Base-by-base conservation (phyloP, 2,797 vertebrate species). In the Mus caroli region DNA sequence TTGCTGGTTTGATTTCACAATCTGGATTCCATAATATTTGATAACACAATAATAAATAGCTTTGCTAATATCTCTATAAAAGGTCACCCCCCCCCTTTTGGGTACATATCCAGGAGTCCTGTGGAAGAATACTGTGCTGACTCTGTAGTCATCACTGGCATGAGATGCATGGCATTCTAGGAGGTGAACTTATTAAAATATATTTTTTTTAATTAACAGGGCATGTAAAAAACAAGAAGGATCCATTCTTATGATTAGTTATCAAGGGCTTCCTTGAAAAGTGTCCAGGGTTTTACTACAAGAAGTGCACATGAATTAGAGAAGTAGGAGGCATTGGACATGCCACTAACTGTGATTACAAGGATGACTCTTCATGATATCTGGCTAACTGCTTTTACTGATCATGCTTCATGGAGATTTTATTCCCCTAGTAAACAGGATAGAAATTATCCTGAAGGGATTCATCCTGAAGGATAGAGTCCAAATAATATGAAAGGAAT, bases 311-410 rank as follows among this genome's bases (percentile, higher is more conserved):
- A 3, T 62, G 76, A 46, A 0, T 6, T 3, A 2, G 13, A 3
- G 13, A 77, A 52, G 62, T 20, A 34, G 31, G 28, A 6, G 2
- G 3, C 17, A 8, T 1, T 26, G n/a, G 67, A 71, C 1, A 22
- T 6, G 34, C 0, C 3, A 11, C 20, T 67, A 40, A 52, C 9
- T 64, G 58, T 56, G 26, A 83, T 87, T 78, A 28, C 64, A n/a
- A 26, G 28, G 50, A 34, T 89, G 52, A 7, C 56, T 88, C 83
- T 88, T 87, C 54, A 40, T 97, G 97, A 97, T 96, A 95, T 96
- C 6, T 79, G 34, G 90, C 50, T 94, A 88, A 90, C 95, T 64
- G 43, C 71, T 97, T 87, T 82, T 94, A 80, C 96, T 96, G 95
- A 97, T 79, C 71, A 86, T 62, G 86, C 24, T 60, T 1, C 92